These are phyloP conservation scores for Leptinotarsa tumamoca DNA, from an alignment of 2,888 invertebrate genomes.

Conservation along the genomic window DNA sequence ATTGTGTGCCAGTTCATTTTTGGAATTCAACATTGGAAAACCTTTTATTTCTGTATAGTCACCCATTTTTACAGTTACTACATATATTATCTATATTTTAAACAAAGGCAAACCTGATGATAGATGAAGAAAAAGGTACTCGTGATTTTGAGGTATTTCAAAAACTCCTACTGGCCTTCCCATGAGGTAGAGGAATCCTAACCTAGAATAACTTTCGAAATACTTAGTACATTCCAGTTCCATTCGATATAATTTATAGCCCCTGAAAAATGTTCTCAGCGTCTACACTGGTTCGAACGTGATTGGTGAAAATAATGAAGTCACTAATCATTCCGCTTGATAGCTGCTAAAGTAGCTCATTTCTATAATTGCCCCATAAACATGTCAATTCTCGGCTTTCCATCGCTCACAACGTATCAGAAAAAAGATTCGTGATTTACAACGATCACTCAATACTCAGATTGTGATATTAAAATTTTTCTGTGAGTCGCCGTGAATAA, in stretches of 20 bases:
- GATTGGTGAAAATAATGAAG: constrained; percentile 66
- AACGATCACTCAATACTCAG: constrained; percentile 48
- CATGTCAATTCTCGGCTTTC: constrained; percentile 61
- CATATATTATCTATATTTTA: too few relatives aligned
- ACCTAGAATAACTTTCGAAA: not conserved
- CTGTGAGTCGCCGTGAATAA: constrained; percentile 41
- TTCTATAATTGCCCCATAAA: constrained; percentile 66
- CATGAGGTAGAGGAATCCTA: not conserved
- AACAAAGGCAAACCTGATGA: not conserved
- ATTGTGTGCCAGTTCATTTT: too few relatives aligned
- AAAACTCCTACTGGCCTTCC: not conserved
- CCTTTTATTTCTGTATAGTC: too few relatives aligned
- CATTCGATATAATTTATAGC: constrained; percentile 2
- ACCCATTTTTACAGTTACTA: too few relatives aligned
- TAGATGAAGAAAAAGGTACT: not conserved
- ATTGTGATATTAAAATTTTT: constrained; percentile 48
- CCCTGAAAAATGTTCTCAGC: constrained; percentile 11
- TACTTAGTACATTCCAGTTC: constrained; percentile 1
- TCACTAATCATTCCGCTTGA: constrained; percentile 65
- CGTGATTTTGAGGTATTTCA: not conserved
- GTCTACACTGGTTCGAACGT: constrained; percentile 46
- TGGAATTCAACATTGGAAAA: too few relatives aligned
- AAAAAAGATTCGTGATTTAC: constrained; percentile 52
- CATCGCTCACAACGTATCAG: constrained; percentile 41
- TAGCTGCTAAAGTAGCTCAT: constrained; percentile 65